phyloP scores from a whole-genome alignment of 2,113 vertebrate species.

The Eupsittula cactorum region DNA sequence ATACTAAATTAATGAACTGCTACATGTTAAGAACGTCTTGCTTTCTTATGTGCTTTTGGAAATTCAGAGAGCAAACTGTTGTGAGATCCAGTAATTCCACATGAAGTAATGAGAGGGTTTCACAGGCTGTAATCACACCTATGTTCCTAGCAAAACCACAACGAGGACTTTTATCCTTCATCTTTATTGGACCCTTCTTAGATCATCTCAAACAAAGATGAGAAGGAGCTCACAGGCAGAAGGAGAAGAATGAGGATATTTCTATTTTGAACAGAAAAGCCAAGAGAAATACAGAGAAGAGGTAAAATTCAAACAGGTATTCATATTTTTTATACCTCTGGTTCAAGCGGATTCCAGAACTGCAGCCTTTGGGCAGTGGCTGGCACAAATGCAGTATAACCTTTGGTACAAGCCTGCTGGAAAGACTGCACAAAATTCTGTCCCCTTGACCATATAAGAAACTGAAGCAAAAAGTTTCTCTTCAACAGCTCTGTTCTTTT shows the following conservation, averaged over 20 bases:
- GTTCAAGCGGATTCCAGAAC: neutral
- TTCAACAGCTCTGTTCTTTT: neutral
- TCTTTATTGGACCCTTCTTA: neutral
- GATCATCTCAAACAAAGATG: neutral
- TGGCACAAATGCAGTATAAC: neutral
- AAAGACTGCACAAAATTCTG: neutral
- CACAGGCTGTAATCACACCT: neutral
- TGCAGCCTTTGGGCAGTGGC: neutral
- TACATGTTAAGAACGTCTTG: neutral
- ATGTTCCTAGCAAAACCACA: neutral
- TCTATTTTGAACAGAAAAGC: neutral
- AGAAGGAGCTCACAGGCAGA: neutral
- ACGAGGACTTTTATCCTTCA: neutral
- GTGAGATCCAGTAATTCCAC: neutral
- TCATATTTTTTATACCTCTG: neutral
- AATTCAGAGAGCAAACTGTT: neutral
- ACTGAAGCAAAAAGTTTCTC: neutral
- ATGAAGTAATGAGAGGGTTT: neutral
- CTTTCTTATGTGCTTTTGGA: neutral
- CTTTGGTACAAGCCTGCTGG: neutral
- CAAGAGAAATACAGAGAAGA: neutral
- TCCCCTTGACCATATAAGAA: neutral
- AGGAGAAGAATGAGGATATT: neutral
- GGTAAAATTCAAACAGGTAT: neutral
- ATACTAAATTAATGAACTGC: neutral